Base-by-base conservation (phyloP, 2,113 vertebrate species). In the Phoxinus phoxinus region DNA sequence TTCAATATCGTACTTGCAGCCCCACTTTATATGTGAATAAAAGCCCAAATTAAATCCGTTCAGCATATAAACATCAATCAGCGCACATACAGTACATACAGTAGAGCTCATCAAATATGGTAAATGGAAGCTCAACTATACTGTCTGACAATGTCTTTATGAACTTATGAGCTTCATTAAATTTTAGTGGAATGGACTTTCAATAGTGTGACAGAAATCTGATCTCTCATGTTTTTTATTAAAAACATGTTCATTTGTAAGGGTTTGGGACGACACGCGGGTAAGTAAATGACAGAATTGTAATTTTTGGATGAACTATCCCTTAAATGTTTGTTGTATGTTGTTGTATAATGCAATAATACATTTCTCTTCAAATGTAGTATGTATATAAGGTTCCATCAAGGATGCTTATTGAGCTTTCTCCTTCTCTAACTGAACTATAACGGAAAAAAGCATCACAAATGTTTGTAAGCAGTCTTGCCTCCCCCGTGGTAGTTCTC, bases 401-500 rank as follows among this genome's bases (percentile, higher is more conserved):
- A 23, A 61, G 23, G 23, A 61, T 9, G 35, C 25, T 79, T 41
- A 59, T 61, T 59, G 32, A 25, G 21, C 6, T 58, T 58, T 58
- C 30, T 53, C 27, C 19, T 35, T 79, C 56, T 41, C 32, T 79
- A 79, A 79, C 30, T 79, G 53, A 79, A 59, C 12, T 8, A 25
- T 25, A 56, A 59, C 5, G 1, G 23, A 7, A 79, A 41, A 10
- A 58, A 5, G 5, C 23, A 21, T 61, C 8, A 2, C 25, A 69
- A 81, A 15, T 6, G 35, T 44, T 73, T 56, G 80, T 51, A 75
- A 11, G 46, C 23, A 15, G 69, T 83, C 79, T 85, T 65, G 99
- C 98, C 98, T 99, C 92, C 96, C 92, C 61, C 97, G 97, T 37
- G 98, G 97, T 4, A 99, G 93, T 48, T 98, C 96, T 11, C 96